These are phyloP conservation scores for Machaerirhynchus nigripectus DNA, from an alignment of 2,113 vertebrate genomes.

Conservation along the genomic window DNA sequence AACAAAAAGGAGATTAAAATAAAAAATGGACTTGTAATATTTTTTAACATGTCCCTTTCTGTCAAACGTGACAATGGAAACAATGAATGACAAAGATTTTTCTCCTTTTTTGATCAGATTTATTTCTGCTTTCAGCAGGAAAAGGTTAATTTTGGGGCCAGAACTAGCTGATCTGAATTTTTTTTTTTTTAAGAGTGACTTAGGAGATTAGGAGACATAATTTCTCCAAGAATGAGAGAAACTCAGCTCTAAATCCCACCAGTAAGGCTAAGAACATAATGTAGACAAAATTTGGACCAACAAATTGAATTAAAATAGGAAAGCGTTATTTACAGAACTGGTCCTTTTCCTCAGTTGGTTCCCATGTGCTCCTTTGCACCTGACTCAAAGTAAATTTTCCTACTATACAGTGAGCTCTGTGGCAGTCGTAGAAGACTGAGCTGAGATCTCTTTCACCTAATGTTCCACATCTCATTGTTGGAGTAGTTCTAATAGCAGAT, in stretches of 20 bases:
- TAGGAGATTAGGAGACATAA: not conserved
- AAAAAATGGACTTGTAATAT: not conserved
- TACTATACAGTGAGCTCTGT: not conserved
- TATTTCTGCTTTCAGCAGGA: not conserved
- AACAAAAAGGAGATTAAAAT: not conserved
- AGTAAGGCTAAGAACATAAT: not conserved
- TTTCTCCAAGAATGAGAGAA: not conserved
- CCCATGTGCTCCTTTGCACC: not conserved
- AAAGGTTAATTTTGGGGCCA: not conserved
- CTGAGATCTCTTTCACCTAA: not conserved
- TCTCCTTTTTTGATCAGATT: not conserved
- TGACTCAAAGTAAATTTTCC: not conserved
- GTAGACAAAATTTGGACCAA: not conserved
- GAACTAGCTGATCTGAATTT: not conserved
- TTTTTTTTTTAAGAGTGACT: not conserved
- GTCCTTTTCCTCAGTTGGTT: not conserved
- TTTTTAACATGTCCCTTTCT: not conserved
- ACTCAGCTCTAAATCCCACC: not conserved
- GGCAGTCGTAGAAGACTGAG: not conserved
- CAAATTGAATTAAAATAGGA: not conserved
- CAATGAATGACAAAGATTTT: not conserved
- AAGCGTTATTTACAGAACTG: not conserved
- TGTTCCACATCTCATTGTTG: not conserved
- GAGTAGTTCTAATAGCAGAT: not conserved
- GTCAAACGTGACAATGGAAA: not conserved